Conservation (phyloP, 2,888 invertebrate species). For the Eilema depressum region DNA sequence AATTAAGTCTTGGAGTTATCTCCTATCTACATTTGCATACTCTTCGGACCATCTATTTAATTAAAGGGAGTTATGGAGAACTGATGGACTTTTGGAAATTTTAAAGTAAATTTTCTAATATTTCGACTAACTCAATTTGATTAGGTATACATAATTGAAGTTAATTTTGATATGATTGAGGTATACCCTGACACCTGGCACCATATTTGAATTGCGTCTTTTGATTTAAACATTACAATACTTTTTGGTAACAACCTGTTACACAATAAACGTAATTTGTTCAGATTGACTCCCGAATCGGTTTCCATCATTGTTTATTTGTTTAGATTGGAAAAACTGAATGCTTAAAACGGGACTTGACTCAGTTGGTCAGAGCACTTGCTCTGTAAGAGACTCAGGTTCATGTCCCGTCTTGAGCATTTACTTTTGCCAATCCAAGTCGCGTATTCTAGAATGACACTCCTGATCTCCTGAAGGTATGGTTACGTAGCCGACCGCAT, state of each 20-base stretch:
- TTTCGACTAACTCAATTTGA: background rate
- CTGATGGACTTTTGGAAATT: background rate
- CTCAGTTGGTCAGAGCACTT: no score
- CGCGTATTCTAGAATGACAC: no score
- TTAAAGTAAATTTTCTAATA: background rate
- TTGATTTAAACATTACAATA: background rate
- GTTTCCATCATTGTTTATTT: no score
- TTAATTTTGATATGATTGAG: background rate
- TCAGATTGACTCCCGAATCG: no score
- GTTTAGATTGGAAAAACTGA: no score
- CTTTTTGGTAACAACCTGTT: background rate
- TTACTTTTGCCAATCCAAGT: no score
- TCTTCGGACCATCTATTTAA: conserved; percentile 32
- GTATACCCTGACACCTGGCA: no score
- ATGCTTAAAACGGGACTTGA: no score
- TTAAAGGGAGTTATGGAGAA: conserved; percentile 6
- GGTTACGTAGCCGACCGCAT: no score
- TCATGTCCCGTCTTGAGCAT: no score
- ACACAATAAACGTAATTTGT: background rate
- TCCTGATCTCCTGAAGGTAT: no score
- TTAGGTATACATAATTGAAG: background rate
- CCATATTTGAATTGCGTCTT: background rate
- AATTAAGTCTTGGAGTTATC: conserved; percentile 56
- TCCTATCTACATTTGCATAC: conserved; percentile 50
- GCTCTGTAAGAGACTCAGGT: no score